phyloP scores from a whole-genome alignment of 2,888 invertebrate species.

The Pristionchus fissidentatus region DNA sequence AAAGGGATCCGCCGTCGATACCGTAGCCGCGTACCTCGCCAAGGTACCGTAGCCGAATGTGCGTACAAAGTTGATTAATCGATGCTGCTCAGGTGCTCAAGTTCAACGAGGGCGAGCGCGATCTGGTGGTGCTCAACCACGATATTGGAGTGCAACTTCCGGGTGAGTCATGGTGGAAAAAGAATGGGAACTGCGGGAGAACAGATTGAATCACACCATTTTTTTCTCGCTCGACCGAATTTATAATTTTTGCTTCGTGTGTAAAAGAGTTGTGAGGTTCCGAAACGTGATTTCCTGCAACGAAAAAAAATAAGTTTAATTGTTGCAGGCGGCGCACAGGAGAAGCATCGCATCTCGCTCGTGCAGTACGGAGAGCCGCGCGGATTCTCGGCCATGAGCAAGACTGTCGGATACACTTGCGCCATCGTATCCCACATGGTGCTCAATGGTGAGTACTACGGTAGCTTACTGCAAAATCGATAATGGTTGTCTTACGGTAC shows the following conservation, averaged over 20 bases:
- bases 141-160: conserved; percentile 93
- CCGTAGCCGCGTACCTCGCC: conserved; percentile 86
- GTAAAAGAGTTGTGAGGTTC: no score
- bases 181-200: no score
- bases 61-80: background rate
- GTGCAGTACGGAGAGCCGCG: conserved; percentile 86
- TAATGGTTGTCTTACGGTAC: background rate
- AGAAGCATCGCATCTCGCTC: conserved; percentile 85
- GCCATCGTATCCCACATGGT: conserved; percentile 98
- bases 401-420: conserved; percentile 91
- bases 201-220: no score
- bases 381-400: conserved; percentile 93
- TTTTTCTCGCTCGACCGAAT: no score
- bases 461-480: background rate
- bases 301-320: background rate
- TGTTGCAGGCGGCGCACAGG: conserved; percentile 78
- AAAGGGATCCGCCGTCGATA: conserved; percentile 88
- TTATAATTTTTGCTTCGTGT: no score
- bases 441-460: conserved; percentile 84
- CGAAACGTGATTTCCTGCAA: background rate
- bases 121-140: conserved; percentile 93
- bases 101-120: conserved; percentile 85
- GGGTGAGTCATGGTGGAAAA: conserved; percentile 78
- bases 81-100: conserved; percentile 59
- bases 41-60: conserved; percentile 54